Evolutionary conservation across 2,113 vertebrate species (phyloP).

Genomic region (Mustelus asterias): DNA sequence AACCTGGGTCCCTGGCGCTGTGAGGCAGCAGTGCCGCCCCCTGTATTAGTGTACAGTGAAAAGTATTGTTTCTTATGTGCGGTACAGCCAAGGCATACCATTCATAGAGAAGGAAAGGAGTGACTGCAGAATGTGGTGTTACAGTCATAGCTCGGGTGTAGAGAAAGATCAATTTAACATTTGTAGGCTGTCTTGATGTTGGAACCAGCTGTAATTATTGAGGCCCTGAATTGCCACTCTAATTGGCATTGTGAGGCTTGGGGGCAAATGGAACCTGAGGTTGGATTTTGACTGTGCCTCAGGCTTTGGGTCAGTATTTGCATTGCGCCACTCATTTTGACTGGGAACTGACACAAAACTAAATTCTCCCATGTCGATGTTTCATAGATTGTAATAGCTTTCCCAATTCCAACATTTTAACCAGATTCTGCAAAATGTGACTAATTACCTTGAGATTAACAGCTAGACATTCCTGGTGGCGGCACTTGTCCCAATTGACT

Average conservation of each 20-base stretch:
- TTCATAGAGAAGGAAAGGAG: no score
- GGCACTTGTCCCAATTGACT: not conserved
- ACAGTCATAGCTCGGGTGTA: no score
- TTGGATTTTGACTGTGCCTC: not conserved
- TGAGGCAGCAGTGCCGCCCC: no score
- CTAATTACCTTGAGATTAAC: not conserved
- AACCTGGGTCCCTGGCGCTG: no score
- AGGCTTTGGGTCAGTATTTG: not conserved
- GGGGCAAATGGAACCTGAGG: not conserved
- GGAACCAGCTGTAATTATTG: not conserved
- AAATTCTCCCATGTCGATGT: not conserved
- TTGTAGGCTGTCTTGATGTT: not conserved
- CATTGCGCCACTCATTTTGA: not conserved
- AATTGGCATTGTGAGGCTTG: not conserved
- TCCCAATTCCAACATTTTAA: not conserved
- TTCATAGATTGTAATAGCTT: not conserved
- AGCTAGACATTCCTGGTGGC: not conserved
- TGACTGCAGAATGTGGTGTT: no score
- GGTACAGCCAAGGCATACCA: no score
- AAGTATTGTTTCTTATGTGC: no score
- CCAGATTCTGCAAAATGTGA: not conserved
- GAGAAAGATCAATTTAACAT: no score
- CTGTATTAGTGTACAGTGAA: no score
- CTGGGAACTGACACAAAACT: not conserved
- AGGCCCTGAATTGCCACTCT: not conserved